Base-by-base conservation (phyloP, 2,797 vertebrate genomes). In the Acestrorhynchus altus region DNA sequence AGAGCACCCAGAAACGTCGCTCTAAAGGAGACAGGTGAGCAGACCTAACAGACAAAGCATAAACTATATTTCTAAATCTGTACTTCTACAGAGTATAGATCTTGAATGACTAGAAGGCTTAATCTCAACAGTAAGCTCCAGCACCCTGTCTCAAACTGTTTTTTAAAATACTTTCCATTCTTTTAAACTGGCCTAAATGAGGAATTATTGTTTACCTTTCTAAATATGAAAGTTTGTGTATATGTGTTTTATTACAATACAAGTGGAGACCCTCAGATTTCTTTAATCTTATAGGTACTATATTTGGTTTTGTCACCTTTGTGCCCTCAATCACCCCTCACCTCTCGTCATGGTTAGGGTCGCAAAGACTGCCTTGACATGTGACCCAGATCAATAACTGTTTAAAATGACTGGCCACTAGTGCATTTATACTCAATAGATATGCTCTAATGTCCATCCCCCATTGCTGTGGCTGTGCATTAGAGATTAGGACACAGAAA, bases 21-120 rank as follows among this genome's bases (percentile, higher is more conserved):
- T 94, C 96, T 0, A 98, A 97, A 87, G 96, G 97, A 89, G 97
- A 98, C 76, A 91, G 96, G 98, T 98, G 86, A 91, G 90, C 15
- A 28, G n/a, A 16, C 12, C 56, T 8, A 56, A 52, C 54, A 51
- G 31, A 35, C 42, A 9, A 44, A 51, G 35, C 57, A 51, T 56
- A 12, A 42, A 18, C 4, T 26, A 1, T 26, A 1, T 35, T 35
- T 6, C 2, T 35, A 35, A 35, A 35, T 35, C 31, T 35, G 2
- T 16, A 28, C 15, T n/a, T 2, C 1, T 47, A 11, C 39, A 13
- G 2, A 15, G 39, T 59, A 9, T 18, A 24, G 52, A 1, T 76
- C 42, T 6, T 59, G 15, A n/a, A 3, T 54, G 64, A 66, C 13
- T 8, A 28, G 42, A 18, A 22, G 42, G 15, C 16, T 42, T 31